phyloP scores from a whole-genome alignment of 2,888 invertebrate genomes.

The Hydroisotoma schaefferi region DNA sequence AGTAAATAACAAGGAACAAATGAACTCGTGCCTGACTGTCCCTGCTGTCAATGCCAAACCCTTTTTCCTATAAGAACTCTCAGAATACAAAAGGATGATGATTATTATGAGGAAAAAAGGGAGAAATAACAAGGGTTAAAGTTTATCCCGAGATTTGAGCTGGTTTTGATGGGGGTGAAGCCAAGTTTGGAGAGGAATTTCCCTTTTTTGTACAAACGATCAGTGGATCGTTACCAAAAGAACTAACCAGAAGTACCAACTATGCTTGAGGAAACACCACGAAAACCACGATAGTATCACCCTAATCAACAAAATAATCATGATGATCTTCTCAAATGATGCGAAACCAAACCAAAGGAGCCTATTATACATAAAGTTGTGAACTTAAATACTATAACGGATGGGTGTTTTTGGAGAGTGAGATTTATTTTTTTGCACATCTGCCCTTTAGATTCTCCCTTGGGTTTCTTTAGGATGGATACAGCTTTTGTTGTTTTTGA shows the following conservation, averaged over 20 bases:
- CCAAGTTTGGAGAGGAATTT: no score
- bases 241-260: no score
- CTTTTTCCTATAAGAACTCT: neutral
- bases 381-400: no score
- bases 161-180: constrained; percentile 4
- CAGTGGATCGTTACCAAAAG: no score
- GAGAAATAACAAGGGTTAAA: neutral
- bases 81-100: no score
- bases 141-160: neutral
- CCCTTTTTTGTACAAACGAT: no score
- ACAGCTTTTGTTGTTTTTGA: no score
- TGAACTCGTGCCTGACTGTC: constrained; percentile 18
- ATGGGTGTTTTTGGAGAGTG: no score
- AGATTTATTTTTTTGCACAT: constrained; percentile 5
- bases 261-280: no score
- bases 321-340: constrained; percentile 12
- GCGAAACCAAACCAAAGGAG: constrained; percentile 13
- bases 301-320: constrained; percentile 11
- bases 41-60: neutral
- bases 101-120: neutral
- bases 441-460: constrained; percentile 9
- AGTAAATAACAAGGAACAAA: neutral
- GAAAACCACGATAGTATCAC: no score
- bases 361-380: no score
- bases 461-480: neutral